Conservation (phyloP, 2,888 invertebrate genomes). For the Ptychoptera contaminata region DNA sequence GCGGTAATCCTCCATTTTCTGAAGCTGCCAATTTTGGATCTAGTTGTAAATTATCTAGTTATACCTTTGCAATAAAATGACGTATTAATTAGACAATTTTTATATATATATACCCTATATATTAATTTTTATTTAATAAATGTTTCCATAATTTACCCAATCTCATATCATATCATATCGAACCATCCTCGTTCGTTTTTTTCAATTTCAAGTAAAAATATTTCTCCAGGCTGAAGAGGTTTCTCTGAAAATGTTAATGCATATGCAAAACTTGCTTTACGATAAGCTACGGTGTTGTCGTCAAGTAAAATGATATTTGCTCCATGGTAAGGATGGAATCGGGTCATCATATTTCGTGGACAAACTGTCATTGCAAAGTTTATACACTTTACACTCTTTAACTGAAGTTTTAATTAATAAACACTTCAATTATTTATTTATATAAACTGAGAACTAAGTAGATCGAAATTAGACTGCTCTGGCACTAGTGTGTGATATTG, state of each 20-base stretch:
- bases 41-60: slow-evolving; percentile 72
- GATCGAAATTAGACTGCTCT: too few relatives aligned
- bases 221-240: slow-evolving; percentile 77
- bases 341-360: slow-evolving; percentile 34
- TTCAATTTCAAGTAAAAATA: slow-evolving; percentile 88
- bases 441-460: too few relatives aligned
- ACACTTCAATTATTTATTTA: too few relatives aligned
- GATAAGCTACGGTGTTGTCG: slow-evolving; percentile 74
- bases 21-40: slow-evolving; percentile 58
- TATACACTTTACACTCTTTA: too few relatives aligned
- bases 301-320: slow-evolving; percentile 75
- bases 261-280: slow-evolving; percentile 87
- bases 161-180: slow-evolving; percentile 62
- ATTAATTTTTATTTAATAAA: neutral
- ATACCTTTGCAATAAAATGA: slow-evolving; percentile 38
- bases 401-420: too few relatives aligned
- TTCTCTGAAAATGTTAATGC: slow-evolving; percentile 86
- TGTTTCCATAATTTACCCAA: slow-evolving; percentile 22
- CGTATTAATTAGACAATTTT: too few relatives aligned
- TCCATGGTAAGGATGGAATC: slow-evolving; percentile 86
- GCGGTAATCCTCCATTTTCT: slow-evolving; percentile 54
- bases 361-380: slow-evolving; percentile 5
- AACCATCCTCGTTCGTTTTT: slow-evolving; percentile 87
- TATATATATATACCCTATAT: neutral
- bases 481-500: too few relatives aligned